These are phyloP conservation scores for Drosophila repletoides DNA, from an alignment of 1,140 invertebrate genomes.

Conservation along the genomic window DNA sequence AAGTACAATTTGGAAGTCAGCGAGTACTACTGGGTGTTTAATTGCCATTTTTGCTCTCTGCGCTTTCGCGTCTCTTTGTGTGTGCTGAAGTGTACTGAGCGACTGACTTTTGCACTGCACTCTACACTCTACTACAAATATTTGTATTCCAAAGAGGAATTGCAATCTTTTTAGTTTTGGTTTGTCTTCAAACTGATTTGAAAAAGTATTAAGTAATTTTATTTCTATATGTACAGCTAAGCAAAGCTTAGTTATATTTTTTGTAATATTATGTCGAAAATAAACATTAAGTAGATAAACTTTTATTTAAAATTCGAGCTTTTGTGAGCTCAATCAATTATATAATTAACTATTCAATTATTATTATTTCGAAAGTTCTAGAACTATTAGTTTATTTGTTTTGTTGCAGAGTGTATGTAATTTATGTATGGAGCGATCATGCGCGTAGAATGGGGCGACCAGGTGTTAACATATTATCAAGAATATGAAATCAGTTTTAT, in stretches of 20 bases:
- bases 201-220: no score
- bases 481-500: conserved; percentile 8
- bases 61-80: not conserved
- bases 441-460: conserved; percentile 25
- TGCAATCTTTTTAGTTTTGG: not conserved
- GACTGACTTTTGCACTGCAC: conserved; percentile 27
- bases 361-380: no score
- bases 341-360: no score
- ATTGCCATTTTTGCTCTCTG: conserved; percentile 1
- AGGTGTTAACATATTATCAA: conserved; percentile 12
- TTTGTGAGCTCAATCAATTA: no score
- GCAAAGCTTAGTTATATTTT: no score
- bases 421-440: conserved; percentile 13
- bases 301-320: no score
- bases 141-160: no score
- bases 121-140: conserved; percentile 12
- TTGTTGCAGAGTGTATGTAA: conserved; percentile 20
- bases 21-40: conserved; percentile 1
- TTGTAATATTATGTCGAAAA: no score
- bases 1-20: not conserved
- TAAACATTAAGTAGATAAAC: no score
- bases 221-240: no score
- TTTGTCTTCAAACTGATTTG: no score
- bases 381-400: not conserved
- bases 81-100: conserved; percentile 10